Evolutionary conservation across 2,113 vertebrate genomes (phyloP).

Genomic region (Dinomys branickii): DNA sequence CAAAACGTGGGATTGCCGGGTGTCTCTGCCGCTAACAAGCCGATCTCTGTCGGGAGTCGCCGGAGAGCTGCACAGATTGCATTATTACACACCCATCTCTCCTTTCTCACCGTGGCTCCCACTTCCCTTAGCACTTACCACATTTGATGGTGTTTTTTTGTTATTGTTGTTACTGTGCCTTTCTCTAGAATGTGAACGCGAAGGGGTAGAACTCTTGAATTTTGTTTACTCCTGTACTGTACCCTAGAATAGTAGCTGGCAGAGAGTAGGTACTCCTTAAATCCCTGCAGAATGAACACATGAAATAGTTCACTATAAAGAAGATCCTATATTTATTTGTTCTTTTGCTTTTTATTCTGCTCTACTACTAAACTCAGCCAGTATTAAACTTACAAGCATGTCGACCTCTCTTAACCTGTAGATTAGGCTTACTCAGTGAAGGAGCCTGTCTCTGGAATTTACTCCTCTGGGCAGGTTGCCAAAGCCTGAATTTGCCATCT

Average conservation of each 20-base stretch:
- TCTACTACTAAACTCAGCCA: constrained; percentile 35
- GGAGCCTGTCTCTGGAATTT: constrained; percentile 65
- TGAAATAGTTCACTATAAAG: background rate
- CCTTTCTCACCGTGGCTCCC: background rate
- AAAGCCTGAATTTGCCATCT: constrained; percentile 60
- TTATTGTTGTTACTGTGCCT: background rate
- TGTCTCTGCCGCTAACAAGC: too few relatives aligned
- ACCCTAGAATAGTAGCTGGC: background rate
- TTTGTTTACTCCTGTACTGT: background rate
- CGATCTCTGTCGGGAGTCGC: too few relatives aligned
- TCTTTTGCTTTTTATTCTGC: background rate
- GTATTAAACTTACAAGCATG: constrained; percentile 14
- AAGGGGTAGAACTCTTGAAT: background rate
- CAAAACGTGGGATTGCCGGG: too few relatives aligned
- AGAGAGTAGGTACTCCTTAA: background rate
- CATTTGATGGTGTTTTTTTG: background rate
- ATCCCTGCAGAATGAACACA: background rate
- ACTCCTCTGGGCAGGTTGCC: constrained; percentile 69
- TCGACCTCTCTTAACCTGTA: constrained; percentile 55
- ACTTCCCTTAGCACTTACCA: background rate
- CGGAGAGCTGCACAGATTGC: too few relatives aligned
- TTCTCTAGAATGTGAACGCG: background rate
- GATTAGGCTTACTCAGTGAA: constrained; percentile 47
- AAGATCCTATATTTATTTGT: background rate
- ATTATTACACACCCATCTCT: background rate